phyloP scores from a whole-genome alignment of 2,888 invertebrate genomes.

The Oscheius myriophilus region DNA sequence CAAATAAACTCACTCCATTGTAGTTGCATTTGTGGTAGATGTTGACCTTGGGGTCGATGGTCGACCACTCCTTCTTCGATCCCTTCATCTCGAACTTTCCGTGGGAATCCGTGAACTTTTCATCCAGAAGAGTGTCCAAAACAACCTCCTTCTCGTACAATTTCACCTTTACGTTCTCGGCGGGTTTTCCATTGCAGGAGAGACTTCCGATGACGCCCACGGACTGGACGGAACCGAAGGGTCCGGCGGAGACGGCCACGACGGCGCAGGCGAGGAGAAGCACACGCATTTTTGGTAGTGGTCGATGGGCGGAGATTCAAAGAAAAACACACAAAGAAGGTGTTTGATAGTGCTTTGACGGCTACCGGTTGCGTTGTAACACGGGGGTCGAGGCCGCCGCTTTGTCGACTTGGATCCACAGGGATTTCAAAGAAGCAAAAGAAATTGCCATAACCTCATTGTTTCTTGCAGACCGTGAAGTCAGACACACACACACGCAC shows the following conservation, averaged over 20 bases:
- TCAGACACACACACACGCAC: too few relatives aligned
- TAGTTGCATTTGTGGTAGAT: slow-evolving; percentile 57
- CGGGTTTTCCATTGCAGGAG: slow-evolving; percentile 62
- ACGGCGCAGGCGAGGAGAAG: neutral
- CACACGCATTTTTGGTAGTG: slow-evolving; percentile 2
- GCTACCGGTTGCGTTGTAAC: too few relatives aligned
- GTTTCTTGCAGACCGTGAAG: too few relatives aligned
- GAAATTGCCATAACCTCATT: too few relatives aligned
- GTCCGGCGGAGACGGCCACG: slow-evolving; percentile 19
- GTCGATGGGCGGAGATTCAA: too few relatives aligned
- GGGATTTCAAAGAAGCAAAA: too few relatives aligned
- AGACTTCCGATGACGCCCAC: slow-evolving; percentile 61
- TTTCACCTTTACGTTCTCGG: slow-evolving; percentile 64
- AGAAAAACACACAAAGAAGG: too few relatives aligned
- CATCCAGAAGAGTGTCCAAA: slow-evolving; percentile 64
- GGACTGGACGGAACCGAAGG: slow-evolving; percentile 58
- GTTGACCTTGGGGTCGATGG: slow-evolving; percentile 53
- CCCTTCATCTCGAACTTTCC: slow-evolving; percentile 58
- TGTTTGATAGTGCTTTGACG: too few relatives aligned
- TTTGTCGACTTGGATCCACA: too few relatives aligned
- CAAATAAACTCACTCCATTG: slow-evolving; percentile 33
- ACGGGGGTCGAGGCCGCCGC: too few relatives aligned
- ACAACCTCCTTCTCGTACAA: slow-evolving; percentile 64
- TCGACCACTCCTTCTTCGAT: slow-evolving; percentile 46
- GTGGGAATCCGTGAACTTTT: slow-evolving; percentile 52